Percentiles rank a stretch among this genome's conserved stretches.
phyloP scores from a whole-genome alignment of 2,113 vertebrate genomes.

The Turdus rufiventris region DNA sequence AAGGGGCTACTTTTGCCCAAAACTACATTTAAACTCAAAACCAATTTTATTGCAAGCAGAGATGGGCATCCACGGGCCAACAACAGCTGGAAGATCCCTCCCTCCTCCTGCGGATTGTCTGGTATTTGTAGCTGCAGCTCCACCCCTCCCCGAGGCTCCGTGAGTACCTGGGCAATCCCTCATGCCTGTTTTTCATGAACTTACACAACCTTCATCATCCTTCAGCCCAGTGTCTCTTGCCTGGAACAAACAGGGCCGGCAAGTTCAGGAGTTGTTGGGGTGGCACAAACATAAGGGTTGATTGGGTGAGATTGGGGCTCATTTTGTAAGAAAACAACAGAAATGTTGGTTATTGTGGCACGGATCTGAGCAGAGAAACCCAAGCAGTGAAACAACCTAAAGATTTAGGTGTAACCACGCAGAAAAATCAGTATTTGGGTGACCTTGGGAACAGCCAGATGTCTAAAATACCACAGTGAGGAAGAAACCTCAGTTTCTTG shows the following conservation, averaged over 20 bases:
- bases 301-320: neutral
- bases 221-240: neutral
- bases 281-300: accelerated
- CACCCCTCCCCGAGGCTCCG: neutral
- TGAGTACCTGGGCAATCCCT: neutral
- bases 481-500: neutral
- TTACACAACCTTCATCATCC: neutral
- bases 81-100: neutral
- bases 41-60: neutral
- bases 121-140: neutral
- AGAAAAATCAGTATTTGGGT: neutral
- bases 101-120: neutral
- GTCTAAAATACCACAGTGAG: neutral
- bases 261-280: neutral
- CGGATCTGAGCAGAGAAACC: neutral
- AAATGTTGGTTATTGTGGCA: accelerated
- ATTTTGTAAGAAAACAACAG: neutral
- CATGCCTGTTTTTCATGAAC: neutral
- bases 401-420: neutral
- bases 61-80: neutral
- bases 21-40: neutral
- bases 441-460: neutral
- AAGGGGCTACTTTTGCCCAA: neutral
- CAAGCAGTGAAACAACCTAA: neutral
- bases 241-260: neutral